Evolutionary conservation across 2,888 invertebrate species (phyloP), one percentile per base, ranked within the genome.

Genomic region (Chaetogeoica ovagalla): DNA sequence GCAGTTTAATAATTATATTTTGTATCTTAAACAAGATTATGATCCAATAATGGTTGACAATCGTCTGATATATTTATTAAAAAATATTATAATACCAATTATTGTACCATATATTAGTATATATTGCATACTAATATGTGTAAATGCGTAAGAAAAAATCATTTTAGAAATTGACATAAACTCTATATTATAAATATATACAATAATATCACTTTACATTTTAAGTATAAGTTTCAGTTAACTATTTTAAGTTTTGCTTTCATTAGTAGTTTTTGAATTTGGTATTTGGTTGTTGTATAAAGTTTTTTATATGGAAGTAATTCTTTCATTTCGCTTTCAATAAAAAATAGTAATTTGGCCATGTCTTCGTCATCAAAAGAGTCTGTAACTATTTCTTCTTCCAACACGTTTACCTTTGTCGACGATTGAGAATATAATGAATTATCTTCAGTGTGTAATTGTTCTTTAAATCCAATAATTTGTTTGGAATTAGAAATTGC

Each of bases 231-330:
- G 23, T 21, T 57, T 79, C 19, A 71, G 62, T 1, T 55, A n/a
- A 21, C 17, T 52, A 21, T 65, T 71, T 71, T 43, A 8, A 71
- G 23, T 57, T 65, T 71, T 63, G 79, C 71, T 55, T 79, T 65
- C 63, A 71, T 63, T 57, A 79, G 13, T 55, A 79, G 15, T 71
- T 79, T 79, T 70, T 79, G 62, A 43, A 79, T 79, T 79, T 23
- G 55, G 23, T 71, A 43, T 71, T 79, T 79, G 55, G 79, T 71
- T 19, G n/a, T 57, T 43, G 65, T 4, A 43, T 79, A 79, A 13
- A 79, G 55, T 9, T 43, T 71, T 71, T n/a, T 71, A 63, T 65
- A n/a, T 13, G 71, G 43, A 55, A 7, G 15, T 23, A 79, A 60
- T 30, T 71, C 30, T 63, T 57, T 63, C 63, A 79, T 23, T 70